These are phyloP conservation scores for Prolemur simus DNA, from an alignment of 2,113 vertebrate species.

Conservation along the genomic window DNA sequence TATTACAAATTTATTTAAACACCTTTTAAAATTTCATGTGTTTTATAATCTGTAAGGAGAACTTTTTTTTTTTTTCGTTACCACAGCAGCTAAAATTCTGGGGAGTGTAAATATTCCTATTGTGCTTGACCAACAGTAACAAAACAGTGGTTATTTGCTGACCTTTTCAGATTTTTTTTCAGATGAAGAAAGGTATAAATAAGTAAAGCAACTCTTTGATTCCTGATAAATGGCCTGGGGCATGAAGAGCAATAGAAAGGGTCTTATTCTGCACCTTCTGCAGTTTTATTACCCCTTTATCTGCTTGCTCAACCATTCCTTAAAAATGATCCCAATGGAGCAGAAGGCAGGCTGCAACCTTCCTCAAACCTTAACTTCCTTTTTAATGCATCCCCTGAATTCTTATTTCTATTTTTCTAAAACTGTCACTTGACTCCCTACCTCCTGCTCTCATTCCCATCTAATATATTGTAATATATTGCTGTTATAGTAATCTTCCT, in stretches of 20 bases:
- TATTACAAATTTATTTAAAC: conserved; percentile 50
- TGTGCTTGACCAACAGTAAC: conserved; percentile 23
- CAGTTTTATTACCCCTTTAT: not conserved
- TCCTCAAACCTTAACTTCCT: not conserved
- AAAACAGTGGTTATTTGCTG: conserved; percentile 45
- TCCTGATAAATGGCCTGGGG: conserved; percentile 21
- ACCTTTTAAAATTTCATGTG: conserved; percentile 19
- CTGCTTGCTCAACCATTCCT: not conserved
- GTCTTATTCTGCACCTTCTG: not conserved
- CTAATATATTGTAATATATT: not conserved
- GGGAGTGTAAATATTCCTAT: not conserved
- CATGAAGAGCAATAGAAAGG: not conserved
- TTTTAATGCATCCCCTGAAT: not conserved
- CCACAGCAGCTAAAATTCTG: not conserved
- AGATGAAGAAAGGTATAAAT: conserved; percentile 42
- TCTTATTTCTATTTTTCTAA: not conserved
- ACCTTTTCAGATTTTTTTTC: conserved; percentile 51
- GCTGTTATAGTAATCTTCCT: not conserved
- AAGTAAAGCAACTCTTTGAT: conserved; percentile 63
- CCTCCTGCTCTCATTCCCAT: not conserved
- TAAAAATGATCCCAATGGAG: not conserved
- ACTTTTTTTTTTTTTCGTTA: not conserved
- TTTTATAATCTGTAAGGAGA: conserved; percentile 36
- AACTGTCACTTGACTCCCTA: not conserved
- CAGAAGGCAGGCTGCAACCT: not conserved